phyloP scores from a whole-genome alignment of 2,888 invertebrate species.

The Drosophila lacicola region DNA sequence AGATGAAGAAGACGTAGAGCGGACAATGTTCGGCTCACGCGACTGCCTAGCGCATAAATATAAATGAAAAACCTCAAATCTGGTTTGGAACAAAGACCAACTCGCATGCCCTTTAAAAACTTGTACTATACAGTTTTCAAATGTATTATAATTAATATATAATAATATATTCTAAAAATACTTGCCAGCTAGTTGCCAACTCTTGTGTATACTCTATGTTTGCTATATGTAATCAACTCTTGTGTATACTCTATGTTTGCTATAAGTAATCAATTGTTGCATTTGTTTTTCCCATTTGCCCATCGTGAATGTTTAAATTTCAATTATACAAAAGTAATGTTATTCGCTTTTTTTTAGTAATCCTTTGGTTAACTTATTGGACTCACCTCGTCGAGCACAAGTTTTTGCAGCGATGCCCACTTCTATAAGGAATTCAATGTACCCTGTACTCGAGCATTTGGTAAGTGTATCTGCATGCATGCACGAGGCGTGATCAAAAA shows the following conservation, averaged over 20 bases:
- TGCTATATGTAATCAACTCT: too few relatives aligned
- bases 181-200: too few relatives aligned
- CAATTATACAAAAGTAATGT: too few relatives aligned
- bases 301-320: too few relatives aligned
- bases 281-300: too few relatives aligned
- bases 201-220: too few relatives aligned
- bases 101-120: constrained; percentile 4
- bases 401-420: not conserved
- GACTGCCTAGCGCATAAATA: constrained; percentile 43
- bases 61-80: constrained; percentile 14
- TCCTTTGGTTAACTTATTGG: not conserved
- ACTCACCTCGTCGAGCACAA: not conserved
- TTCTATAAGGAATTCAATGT: not conserved
- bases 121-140: not conserved
- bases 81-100: not conserved
- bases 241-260: too few relatives aligned
- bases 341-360: too few relatives aligned
- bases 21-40: constrained; percentile 48
- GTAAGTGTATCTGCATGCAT: constrained; percentile 28
- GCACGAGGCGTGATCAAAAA: constrained; percentile 41
- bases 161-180: too few relatives aligned
- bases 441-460: not conserved
- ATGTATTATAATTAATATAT: not conserved
- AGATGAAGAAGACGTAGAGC: constrained; percentile 46
- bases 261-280: too few relatives aligned